Conservation (phyloP, 2,888 invertebrate genomes). For the Stegophylla sp. region DNA sequence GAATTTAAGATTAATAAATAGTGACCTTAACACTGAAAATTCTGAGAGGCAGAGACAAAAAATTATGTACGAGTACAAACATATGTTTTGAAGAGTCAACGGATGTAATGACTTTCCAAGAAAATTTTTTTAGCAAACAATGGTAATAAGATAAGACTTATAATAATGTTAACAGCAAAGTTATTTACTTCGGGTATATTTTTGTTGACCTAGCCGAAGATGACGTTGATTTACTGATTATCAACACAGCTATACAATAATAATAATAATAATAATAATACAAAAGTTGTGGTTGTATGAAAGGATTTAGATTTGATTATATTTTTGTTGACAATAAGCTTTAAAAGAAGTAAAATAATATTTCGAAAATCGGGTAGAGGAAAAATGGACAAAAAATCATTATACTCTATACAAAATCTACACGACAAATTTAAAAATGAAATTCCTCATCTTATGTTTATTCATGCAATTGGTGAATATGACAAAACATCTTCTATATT, state of each 20-base stretch:
- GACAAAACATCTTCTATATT: background rate
- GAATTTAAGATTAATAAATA: too few species aligned
- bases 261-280: conserved; percentile 5
- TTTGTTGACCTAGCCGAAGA: conserved; percentile 61
- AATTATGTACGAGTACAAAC: background rate
- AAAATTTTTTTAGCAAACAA: conserved; percentile 9
- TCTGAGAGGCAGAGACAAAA: background rate
- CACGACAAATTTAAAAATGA: background rate
- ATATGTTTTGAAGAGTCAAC: background rate
- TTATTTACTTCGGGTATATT: conserved; percentile 58
- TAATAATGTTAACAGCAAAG: conserved; percentile 35
- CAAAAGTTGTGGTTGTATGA: conserved; percentile 60
- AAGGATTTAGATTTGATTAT: conserved; percentile 63
- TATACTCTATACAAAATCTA: background rate
- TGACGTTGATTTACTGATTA: conserved; percentile 61
- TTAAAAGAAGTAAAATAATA: background rate
- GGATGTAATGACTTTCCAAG: background rate
- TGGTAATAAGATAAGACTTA: background rate
- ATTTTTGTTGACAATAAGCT: conserved; percentile 52
- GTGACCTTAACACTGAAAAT: background rate
- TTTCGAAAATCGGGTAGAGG: conserved; percentile 3
- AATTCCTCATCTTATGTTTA: conserved; percentile 2
- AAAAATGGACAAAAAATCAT: background rate
- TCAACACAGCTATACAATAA: conserved; percentile 58
- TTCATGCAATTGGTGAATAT: background rate